phyloP scores from a whole-genome alignment of 2,113 vertebrate species.

The Hippocampus zosterae region DNA sequence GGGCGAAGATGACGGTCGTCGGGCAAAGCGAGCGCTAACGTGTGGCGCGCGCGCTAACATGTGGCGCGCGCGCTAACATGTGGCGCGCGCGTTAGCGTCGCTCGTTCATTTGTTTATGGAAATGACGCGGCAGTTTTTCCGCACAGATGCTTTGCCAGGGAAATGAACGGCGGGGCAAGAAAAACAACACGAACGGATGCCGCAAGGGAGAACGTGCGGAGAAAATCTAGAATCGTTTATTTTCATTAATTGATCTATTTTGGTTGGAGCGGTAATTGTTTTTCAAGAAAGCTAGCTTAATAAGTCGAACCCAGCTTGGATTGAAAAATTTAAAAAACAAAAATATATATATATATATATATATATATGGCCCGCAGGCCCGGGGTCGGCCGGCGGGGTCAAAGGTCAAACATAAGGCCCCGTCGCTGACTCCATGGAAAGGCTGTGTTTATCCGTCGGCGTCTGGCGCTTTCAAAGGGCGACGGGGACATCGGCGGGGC shows the following conservation, averaged over 20 bases:
- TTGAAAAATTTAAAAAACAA: too few relatives aligned
- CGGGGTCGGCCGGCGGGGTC: conserved; percentile 42
- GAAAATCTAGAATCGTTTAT: too few relatives aligned
- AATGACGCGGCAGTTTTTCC: background rate
- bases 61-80: background rate
- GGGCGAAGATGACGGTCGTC: background rate
- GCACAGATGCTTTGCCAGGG: background rate
- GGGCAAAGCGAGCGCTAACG: background rate
- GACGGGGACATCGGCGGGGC: conserved; percentile 36
- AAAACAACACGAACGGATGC: background rate
- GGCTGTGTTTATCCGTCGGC: conserved; percentile 64
- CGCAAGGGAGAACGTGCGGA: too few relatives aligned
- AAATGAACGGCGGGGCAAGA: conserved; percentile 4
- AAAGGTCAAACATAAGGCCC: conserved; percentile 34
- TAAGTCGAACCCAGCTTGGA: too few relatives aligned
- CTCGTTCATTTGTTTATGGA: background rate
- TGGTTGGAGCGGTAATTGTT: too few relatives aligned
- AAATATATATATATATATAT: too few relatives aligned
- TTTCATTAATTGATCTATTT: too few relatives aligned
- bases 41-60: background rate
- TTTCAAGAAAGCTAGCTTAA: too few relatives aligned
- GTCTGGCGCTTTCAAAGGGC: conserved; percentile 58
- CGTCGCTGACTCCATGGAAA: conserved; percentile 57
- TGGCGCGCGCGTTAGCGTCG: background rate
- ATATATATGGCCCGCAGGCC: too few relatives aligned